Base-by-base conservation (phyloP, 2,113 vertebrate genomes). In the Marmota flaviventris region DNA sequence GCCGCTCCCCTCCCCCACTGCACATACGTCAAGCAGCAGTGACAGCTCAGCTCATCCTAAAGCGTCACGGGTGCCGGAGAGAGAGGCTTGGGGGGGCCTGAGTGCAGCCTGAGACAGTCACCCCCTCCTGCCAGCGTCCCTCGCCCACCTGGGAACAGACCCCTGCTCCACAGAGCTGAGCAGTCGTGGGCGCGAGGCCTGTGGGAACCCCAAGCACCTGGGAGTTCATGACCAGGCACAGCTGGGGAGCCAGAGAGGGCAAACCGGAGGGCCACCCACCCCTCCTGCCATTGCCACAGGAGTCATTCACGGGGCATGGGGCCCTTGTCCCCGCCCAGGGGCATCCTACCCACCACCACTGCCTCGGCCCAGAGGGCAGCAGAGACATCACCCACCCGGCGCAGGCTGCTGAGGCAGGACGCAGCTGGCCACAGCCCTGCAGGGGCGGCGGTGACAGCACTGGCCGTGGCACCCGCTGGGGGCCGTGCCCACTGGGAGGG, bases 401-500 rank as follows among this genome's bases (percentile, higher is more conserved):
- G 18, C 29, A 11, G 25, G 63, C 12, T 9, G 8, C 7, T 2
- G 16, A 32, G 45, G 45, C 45, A 45, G 45, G 45, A 45, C 8
- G 45, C 45, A 45, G 45, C 45, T 45, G 45, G 45, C 45, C 45
- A 45, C 45, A 9, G 45, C 45, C 45, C 1, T 45, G 8, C 45
- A 1, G 8, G 45, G 45, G 45, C 45, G 1, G 45, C 45, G 8
- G 45, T 45, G 45, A 45, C 45, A 45, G 45, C 45, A 9, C 12
- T 51, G 48, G 45, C 45, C 8, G 48, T 51, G 48, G 48, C 48
- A 51, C 48, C 48, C 51, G 29, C 6, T 12, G 70, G 9, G 20
- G 1, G 27, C 34, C 4, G 17, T 5, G 1, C 9, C 51, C 5
- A 0, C 5, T 5, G 8, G 11, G 32, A 39, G 53, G 7, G 1